A percentile compares a stretch with the other conserved stretches of the same genome.
Evolutionary conservation across 2,113 vertebrate genomes (phyloP).

Genomic region (Hystrix cristata): DNA sequence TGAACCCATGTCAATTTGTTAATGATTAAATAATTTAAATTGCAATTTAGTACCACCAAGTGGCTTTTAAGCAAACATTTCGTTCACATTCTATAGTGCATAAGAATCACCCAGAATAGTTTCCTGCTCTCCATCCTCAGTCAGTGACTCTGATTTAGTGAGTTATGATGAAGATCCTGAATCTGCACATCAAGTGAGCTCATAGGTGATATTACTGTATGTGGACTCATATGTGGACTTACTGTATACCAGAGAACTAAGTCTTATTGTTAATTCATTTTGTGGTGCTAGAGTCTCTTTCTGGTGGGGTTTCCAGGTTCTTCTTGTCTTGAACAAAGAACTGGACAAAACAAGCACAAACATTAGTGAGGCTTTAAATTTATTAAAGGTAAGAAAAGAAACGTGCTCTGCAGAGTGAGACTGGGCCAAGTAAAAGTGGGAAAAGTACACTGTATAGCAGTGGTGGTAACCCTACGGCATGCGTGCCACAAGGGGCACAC

Average conservation of each 20-base stretch:
- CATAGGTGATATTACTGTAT: neutral
- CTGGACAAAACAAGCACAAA: neutral
- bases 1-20: neutral
- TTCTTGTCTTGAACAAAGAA: neutral
- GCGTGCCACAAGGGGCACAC: neutral
- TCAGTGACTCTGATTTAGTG: constrained; percentile 1
- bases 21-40: constrained; percentile 50
- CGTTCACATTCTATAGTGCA: neutral
- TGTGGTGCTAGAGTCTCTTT: neutral
- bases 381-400: neutral
- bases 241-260: neutral
- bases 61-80: neutral
- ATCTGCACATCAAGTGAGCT: neutral
- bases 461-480: neutral
- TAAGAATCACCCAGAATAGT: neutral
- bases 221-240: neutral
- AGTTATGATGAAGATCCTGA: neutral
- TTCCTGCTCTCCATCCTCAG: neutral
- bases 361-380: neutral
- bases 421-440: neutral
- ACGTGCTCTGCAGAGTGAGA: neutral
- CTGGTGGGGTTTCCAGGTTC: neutral
- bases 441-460: neutral
- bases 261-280: neutral
- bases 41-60: neutral